These are phyloP conservation scores for Oncorhynchus nerka DNA, from an alignment of 2,113 vertebrate genomes.

Conservation along the genomic window DNA sequence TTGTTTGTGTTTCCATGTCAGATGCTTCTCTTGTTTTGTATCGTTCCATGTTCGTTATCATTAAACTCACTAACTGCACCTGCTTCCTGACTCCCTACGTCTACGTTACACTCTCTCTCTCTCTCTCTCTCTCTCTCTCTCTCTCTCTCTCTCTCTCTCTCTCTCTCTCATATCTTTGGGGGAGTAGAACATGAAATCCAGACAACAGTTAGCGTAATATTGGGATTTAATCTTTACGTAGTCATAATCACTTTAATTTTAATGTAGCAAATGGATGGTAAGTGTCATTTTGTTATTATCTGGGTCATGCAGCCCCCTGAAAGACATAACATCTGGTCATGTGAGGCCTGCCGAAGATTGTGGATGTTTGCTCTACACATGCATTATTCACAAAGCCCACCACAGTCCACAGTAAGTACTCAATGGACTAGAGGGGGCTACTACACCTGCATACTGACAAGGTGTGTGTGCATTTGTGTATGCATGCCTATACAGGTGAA, in stretches of 20 bases:
- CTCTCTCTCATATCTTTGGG: not conserved
- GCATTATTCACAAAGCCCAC: not conserved
- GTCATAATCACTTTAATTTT: not conserved
- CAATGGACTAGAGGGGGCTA: not conserved
- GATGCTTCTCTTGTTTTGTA: no score
- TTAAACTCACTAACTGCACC: no score
- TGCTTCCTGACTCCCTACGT: not conserved
- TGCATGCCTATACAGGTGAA: not conserved
- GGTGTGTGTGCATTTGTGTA: not conserved
- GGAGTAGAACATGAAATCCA: no score
- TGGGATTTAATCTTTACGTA: not conserved
- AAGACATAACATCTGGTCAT: not conserved
- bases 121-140: not conserved
- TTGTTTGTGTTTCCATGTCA: no score
- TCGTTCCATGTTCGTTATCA: no score
- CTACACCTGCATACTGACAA: not conserved
- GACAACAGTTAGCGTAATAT: not conserved
- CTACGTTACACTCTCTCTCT: not conserved
- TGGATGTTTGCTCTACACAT: not conserved
- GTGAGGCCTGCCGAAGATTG: not conserved
- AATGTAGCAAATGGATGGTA: not conserved
- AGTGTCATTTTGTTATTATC: not conserved
- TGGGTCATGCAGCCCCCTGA: not conserved
- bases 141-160: no score
- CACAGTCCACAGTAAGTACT: not conserved